These are phyloP conservation scores for Caenorhabditis briggsae DNA, from an alignment of 1,140 invertebrate species.

Conservation along the genomic window DNA sequence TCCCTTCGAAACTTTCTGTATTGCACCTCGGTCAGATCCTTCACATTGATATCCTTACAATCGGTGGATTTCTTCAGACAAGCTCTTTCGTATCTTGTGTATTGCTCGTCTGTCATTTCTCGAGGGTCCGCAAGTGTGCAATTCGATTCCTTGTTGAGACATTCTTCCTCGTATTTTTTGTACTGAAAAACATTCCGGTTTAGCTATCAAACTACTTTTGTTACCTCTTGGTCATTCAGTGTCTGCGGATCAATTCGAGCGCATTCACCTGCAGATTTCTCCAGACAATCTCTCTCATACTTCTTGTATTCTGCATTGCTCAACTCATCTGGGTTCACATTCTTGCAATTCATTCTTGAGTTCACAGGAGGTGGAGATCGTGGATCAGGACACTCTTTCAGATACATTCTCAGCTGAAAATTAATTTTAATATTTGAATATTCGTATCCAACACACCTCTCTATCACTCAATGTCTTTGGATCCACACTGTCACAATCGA, in stretches of 20 bases:
- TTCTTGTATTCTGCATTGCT: neutral
- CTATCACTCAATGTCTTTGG: neutral
- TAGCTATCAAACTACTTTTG: too few relatives aligned
- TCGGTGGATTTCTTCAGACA: neutral
- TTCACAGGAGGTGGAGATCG: neutral
- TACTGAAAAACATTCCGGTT: neutral
- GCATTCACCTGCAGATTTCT: neutral
- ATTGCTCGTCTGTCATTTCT: constrained; percentile 26
- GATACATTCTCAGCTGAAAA: neutral
- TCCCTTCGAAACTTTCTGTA: neutral
- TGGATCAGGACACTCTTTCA: neutral
- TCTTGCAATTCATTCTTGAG: neutral
- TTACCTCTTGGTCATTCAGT: neutral
- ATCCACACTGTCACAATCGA: neutral
- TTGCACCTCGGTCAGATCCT: constrained; percentile 3
- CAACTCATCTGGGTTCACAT: neutral
- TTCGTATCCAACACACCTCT: neutral
- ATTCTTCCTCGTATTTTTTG: neutral
- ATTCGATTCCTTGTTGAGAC: neutral
- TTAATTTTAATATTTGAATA: neutral
- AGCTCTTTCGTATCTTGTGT: neutral
- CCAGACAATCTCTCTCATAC: neutral
- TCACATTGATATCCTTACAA: neutral
- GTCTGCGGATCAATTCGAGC: neutral
- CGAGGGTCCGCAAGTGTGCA: neutral